Base-by-base conservation (phyloP, 2,888 invertebrate genomes). In the Caenorhabditis afra region DNA sequence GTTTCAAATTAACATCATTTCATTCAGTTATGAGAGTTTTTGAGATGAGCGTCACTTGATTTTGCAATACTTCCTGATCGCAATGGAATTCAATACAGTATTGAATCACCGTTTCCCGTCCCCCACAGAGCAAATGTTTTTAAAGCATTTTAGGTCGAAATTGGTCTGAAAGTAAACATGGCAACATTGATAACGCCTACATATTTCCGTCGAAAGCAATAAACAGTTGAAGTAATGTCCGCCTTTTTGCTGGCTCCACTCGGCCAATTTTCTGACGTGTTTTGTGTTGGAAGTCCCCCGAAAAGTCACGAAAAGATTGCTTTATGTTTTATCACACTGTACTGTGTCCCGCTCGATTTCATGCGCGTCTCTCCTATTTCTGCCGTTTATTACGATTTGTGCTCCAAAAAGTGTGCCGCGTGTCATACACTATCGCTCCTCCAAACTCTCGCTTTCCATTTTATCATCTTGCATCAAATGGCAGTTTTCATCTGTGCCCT, bases 401-500 rank as follows among this genome's bases (percentile, higher is more conserved):
- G 64, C 58, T 59, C 73, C 73, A 64, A 65, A 64, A 64, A 50
- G 55, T 71, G 73, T 64, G 73, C 57, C 57, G 73, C 73, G 73
- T 64, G 64, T 73, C 73, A 71, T 64, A 73, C 50, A 64, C 57
- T 58, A 64, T 64, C 73, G 35, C 49, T 39, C 50, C 58, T 53
- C 47, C 53, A 62, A 70, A 53, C 35, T 22, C 62, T 49, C 62
- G 22, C 29, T 53, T 44, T 45, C 18, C 53, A 47, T 73, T 73
- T 73, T 73, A 73, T 73, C 73, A 73, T 64, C 73, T 73, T 73
- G 64, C 73, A 73, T 73, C 73, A 73, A 73, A 73, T 73, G 73
- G 73, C 71, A 53, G 73, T 73, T 73, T 64, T 73, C 73, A 73
- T 58, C 73, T 57, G 64, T 57, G 64, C 64, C 49, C 50, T 64